Evolutionary conservation across 2,888 invertebrate species (phyloP).

Genomic region (Ormia ochracea): DNA sequence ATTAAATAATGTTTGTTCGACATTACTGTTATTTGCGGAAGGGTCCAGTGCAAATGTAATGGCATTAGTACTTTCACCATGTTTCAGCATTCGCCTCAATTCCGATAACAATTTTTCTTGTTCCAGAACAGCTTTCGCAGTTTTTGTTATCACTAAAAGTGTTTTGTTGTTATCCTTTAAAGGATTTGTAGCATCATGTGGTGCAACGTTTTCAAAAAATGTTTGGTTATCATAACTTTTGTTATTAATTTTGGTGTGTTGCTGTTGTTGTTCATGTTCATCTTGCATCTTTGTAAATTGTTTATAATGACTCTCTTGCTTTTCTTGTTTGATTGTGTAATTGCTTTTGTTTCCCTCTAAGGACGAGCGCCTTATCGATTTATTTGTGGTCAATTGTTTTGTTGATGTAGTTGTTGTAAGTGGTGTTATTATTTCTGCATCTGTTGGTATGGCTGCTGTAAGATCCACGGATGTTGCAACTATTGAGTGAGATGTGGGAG

Average conservation of each 20-base stretch:
- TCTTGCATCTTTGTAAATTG: background rate
- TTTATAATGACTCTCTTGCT: slow-evolving; percentile 4
- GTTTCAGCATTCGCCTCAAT: background rate
- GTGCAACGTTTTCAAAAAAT: background rate
- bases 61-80: background rate
- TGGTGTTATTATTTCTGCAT: slow-evolving; percentile 23
- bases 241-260: slow-evolving; percentile 24
- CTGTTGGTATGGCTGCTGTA: slow-evolving; percentile 17
- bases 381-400: background rate
- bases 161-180: background rate
- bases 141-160: background rate
- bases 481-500: background rate
- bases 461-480: slow-evolving; percentile 3
- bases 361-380: background rate
- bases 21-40: background rate
- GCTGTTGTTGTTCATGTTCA: slow-evolving; percentile 10
- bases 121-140: background rate
- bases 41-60: background rate
- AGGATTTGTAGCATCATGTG: background rate
- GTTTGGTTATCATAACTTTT: background rate
- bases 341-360: slow-evolving; percentile 1
- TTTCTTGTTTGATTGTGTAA: background rate
- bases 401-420: slow-evolving; percentile 16
- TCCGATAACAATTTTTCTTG: background rate
- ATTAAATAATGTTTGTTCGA: background rate